Percentiles rank a stretch among this genome's conserved stretches.
Evolutionary conservation across 2,888 invertebrate species (phyloP).

Genomic region (Hypselothyrea guttata): DNA sequence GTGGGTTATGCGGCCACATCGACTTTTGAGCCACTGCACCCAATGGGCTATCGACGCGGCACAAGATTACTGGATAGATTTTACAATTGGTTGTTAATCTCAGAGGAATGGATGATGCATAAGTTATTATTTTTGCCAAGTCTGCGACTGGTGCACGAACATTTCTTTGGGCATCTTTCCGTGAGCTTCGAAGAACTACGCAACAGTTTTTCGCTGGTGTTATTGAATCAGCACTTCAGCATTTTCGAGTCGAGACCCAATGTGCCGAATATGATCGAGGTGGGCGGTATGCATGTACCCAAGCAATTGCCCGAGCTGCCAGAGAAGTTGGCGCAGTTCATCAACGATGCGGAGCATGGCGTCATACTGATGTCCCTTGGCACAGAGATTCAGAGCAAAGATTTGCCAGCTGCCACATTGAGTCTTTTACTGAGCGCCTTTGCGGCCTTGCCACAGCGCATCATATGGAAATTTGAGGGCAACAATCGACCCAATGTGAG

Average conservation of each 20-base stretch:
- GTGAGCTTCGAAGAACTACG: conserved; percentile 55
- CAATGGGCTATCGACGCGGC: conserved; percentile 54
- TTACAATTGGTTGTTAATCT: conserved; percentile 62
- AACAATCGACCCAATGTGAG: conserved; percentile 54
- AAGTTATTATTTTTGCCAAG: conserved; percentile 62
- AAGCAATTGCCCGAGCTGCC: conserved; percentile 63
- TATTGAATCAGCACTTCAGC: conserved; percentile 79
- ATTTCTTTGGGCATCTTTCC: conserved; percentile 56
- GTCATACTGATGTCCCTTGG: conserved; percentile 83
- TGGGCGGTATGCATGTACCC: conserved; percentile 80
- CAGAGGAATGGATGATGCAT: conserved; percentile 63
- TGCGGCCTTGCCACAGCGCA: conserved; percentile 59
- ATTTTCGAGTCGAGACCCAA: conserved; percentile 72
- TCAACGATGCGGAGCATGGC: conserved; percentile 81
- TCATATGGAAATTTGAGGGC: conserved; percentile 82
- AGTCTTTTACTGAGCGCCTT: conserved; percentile 47
- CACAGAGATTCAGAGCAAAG: conserved; percentile 65
- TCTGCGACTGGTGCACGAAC: conserved; percentile 35
- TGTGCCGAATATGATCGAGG: conserved; percentile 79
- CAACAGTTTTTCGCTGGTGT: conserved; percentile 67
- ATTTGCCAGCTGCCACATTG: conserved; percentile 56
- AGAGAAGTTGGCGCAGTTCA: conserved; percentile 73
- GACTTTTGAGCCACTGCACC: conserved; percentile 67
- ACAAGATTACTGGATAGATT: conserved; percentile 75
- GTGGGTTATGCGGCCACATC: conserved; percentile 68